These are phyloP conservation scores for Danio aesculapii DNA, from an alignment of 2,797 vertebrate genomes.

Conservation along the genomic window DNA sequence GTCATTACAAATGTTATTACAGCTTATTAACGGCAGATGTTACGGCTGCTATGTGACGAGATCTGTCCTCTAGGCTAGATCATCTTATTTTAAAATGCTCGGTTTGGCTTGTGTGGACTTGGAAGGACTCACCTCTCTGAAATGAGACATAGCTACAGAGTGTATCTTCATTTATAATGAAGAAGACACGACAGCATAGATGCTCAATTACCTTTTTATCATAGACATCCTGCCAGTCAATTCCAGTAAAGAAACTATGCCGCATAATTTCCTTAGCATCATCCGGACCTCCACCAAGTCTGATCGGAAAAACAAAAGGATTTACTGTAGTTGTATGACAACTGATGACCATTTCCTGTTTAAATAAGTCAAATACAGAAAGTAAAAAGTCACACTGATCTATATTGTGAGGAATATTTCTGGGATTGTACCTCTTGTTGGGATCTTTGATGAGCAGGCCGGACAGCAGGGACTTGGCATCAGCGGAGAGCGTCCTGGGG, in stretches of 20 bases:
- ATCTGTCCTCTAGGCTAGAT: too few relatives aligned
- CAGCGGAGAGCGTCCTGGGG: conserved; percentile 92
- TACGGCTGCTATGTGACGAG: too few relatives aligned
- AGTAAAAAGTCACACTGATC: neutral
- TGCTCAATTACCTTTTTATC: conserved; percentile 91
- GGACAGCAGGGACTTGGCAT: conserved; percentile 96
- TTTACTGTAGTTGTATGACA: neutral
- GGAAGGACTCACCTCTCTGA: neutral
- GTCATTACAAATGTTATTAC: too few relatives aligned
- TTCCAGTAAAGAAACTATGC: conserved; percentile 94
- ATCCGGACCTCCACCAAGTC: conserved; percentile 95
- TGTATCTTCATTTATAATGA: neutral
- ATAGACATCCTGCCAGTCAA: conserved; percentile 97
- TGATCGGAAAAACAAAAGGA: conserved; percentile 59
- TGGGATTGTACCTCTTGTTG: conserved; percentile 86
- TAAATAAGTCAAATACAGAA: conserved; percentile 8
- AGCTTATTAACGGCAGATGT: too few relatives aligned
- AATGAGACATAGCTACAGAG: neutral
- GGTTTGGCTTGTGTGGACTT: too few relatives aligned
- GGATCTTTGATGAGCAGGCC: conserved; percentile 98
- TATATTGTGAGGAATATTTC: neutral
- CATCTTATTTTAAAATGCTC: too few relatives aligned
- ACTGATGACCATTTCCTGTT: neutral
- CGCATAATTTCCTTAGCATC: conserved; percentile 99
- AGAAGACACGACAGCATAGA: neutral